A percentile compares a stretch with the other conserved stretches of the same genome.
These are phyloP conservation scores for Eucera pruinosa DNA, from an alignment of 2,888 invertebrate genomes.

Conservation along the genomic window DNA sequence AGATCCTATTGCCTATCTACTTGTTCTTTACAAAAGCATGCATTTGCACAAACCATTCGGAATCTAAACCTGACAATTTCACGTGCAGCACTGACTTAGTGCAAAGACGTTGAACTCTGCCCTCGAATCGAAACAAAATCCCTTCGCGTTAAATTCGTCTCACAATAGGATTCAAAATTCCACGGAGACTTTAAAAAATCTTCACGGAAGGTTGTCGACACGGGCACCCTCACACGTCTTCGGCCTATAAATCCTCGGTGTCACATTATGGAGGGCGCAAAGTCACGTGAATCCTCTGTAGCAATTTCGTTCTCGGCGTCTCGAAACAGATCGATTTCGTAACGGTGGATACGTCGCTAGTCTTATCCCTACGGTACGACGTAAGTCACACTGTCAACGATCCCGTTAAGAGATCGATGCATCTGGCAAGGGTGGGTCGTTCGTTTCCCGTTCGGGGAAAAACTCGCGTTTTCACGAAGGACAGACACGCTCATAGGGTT, in stretches of 20 bases:
- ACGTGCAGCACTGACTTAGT: no score
- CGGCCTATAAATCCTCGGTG: constrained; percentile 13
- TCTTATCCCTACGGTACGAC: constrained; percentile 40
- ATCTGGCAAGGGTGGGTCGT: not conserved
- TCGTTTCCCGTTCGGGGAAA: not conserved
- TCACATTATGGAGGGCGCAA: constrained; percentile 2
- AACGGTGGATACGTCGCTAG: not conserved
- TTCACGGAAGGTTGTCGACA: no score
- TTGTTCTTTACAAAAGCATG: no score
- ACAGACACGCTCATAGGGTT: not conserved
- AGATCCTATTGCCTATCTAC: no score
- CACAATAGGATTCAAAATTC: no score
- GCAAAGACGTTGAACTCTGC: no score
- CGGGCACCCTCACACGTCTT: no score
- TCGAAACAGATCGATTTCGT: constrained; percentile 14
- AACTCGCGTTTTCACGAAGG: not conserved
- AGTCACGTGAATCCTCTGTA: constrained; percentile 26
- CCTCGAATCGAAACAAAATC: no score
- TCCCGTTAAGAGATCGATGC: constrained; percentile 47
- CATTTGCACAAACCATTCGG: no score
- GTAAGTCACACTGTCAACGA: constrained; percentile 43
- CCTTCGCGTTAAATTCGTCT: no score
- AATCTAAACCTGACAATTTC: no score
- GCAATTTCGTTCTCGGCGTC: constrained; percentile 13
- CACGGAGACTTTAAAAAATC: no score